A percentile compares a stretch with the other conserved stretches of the same genome.
These are phyloP conservation scores for Carollia perspicillata DNA, from an alignment of 2,113 vertebrate genomes.

Conservation along the genomic window DNA sequence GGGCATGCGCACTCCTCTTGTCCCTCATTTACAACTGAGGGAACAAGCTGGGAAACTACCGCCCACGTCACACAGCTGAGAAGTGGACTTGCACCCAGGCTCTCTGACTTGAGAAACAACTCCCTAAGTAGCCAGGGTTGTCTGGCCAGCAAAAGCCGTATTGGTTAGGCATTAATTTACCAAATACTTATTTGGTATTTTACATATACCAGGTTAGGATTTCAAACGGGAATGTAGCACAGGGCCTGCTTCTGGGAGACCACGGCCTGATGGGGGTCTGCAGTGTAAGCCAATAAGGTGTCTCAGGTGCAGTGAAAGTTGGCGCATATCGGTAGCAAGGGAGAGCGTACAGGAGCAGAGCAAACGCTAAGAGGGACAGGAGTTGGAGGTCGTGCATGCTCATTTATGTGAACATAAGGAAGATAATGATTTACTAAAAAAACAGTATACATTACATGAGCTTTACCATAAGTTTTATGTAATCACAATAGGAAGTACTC, in stretches of 20 bases:
- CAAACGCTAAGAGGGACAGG: neutral
- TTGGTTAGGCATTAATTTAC: neutral
- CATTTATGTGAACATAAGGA: neutral
- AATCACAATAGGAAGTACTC: neutral
- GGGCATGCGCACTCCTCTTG: neutral
- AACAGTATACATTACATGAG: neutral
- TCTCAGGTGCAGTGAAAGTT: neutral
- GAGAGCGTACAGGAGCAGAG: neutral
- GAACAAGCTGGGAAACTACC: neutral
- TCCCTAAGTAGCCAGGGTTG: neutral
- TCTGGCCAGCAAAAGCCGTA: neutral
- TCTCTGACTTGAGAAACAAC: neutral
- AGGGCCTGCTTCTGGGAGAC: neutral
- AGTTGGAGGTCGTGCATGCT: neutral
- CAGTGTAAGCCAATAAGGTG: neutral
- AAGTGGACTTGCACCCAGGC: neutral
- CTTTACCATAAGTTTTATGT: neutral
- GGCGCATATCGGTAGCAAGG: neutral
- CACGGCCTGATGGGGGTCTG: neutral
- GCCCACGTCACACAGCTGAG: neutral
- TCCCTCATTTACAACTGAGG: neutral
- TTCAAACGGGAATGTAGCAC: neutral
- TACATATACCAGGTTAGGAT: neutral
- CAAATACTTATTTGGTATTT: neutral
- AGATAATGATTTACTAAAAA: neutral